Base-by-base conservation (phyloP, 2,888 invertebrate genomes). In the Volucella inflata region DNA sequence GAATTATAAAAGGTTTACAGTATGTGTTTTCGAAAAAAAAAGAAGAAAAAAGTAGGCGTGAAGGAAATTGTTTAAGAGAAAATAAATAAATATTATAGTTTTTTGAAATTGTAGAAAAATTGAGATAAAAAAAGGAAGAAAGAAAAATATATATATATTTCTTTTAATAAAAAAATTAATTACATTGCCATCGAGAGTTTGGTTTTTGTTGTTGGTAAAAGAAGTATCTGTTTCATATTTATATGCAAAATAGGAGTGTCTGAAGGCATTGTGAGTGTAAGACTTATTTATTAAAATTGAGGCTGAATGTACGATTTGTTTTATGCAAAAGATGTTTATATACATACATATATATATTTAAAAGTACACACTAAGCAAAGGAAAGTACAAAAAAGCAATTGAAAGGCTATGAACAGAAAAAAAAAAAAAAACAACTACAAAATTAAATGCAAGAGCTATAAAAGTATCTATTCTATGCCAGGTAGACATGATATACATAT, bases 91-190 rank as follows among this genome's bases (percentile, higher is more conserved):
- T 12, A 80, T 30, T 42, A 75, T 36, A 53, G 50, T 21, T 57
- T 81, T 17, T 77, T 65, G 42, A 62, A 59, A 77, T 75, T 64
- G 72, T 48, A 76, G 68, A 53, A 78, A 60, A 85, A 85, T 74
- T 53, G 62, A 87, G 62, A 87, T 81, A 60, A 85, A 70, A 65
- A 84, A 72, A 87, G 72, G 67, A 83, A 53, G 2, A 21, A 64
- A 53, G 55, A 30, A 64, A 46, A 74, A 51, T 16, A 42, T 1
- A n/a, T 30, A 8, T 62, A 30, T 30, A 30, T 44, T 46, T 57
- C 12, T 70, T 38, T 51, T 53, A 44, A 59, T 62, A 64, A 55
- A 46, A 59, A 71, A 62, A 74, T 38, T 44, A 44, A 30, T 16
- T 14, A 51, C 51, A 44, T 42, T 21, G 17, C n/a, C 12, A 51